Percentiles rank a stretch among this genome's conserved stretches.
These are phyloP conservation scores for Gymnocephalus cernua DNA, from an alignment of 2,113 vertebrate species.

Conservation along the genomic window DNA sequence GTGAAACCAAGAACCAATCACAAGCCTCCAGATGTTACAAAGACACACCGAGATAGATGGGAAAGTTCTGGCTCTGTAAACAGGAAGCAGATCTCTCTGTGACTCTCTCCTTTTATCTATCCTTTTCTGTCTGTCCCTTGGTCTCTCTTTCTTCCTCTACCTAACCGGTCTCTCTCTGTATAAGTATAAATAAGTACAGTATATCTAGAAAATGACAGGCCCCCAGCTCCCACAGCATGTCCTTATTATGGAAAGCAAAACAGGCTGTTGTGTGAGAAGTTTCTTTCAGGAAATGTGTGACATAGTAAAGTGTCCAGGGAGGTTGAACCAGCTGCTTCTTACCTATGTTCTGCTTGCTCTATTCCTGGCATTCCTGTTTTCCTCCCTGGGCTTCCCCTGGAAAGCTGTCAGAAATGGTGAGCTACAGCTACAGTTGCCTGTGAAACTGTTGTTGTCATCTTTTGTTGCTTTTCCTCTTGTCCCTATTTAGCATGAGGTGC, in stretches of 20 bases:
- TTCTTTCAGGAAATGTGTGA: constrained; percentile 49
- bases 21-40: constrained; percentile 52
- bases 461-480: constrained; percentile 63
- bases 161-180: constrained; percentile 26
- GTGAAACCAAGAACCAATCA: constrained; percentile 47
- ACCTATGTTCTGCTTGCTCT: constrained; percentile 67
- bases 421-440: constrained; percentile 35
- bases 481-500: constrained; percentile 50
- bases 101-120: constrained; percentile 54
- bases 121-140: constrained; percentile 35
- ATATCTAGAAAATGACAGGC: constrained; percentile 48
- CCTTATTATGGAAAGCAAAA: constrained; percentile 51
- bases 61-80: constrained; percentile 63
- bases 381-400: constrained; percentile 62
- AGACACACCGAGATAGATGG: constrained; percentile 29
- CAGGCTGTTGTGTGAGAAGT: constrained; percentile 20
- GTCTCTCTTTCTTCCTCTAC: constrained; percentile 44
- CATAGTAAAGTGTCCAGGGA: constrained; percentile 34
- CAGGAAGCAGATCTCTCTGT: constrained; percentile 73
- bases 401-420: constrained; percentile 69
- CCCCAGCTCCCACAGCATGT: constrained; percentile 20
- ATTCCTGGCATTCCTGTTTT: constrained; percentile 78
- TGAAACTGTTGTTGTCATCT: constrained; percentile 53
- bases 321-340: constrained; percentile 48
- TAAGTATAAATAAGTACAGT: constrained; percentile 37